Evolutionary conservation across 2,113 vertebrate species (phyloP), one percentile per base, ranked within the genome.

Genomic region (Erpornis zantholeuca): DNA sequence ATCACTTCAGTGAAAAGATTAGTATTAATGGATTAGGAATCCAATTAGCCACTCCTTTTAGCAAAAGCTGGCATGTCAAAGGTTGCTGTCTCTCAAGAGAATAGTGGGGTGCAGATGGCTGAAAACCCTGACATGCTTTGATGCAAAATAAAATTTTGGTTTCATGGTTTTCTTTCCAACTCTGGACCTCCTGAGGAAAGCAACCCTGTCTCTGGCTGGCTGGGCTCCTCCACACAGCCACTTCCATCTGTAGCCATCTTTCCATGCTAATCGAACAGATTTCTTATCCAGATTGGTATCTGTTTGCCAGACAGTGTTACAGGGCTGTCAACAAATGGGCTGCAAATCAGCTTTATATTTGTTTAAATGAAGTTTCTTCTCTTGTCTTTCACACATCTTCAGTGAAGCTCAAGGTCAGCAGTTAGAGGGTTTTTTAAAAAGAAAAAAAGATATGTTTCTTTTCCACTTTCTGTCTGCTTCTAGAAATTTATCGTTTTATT

Each of bases 281-380:
- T 98, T 97, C 94, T 64, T 38, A 79, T 50, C 94, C 98, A 98
- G 97, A 97, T 86, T 97, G 96, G 82, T 85, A 66, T 91, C 97
- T 96, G 94, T 96, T 97, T 98, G 98, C 86, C 90, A 97, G 94
- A 69, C 80, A 96, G 69, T 88, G 95, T 97, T 96, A 97, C 59
- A 9, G 60, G 81, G 93, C 88, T 96, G 94, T 95, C 98, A 98
- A 94, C 91, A 95, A 97, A 97, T 63, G 76, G 57, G 66, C 23
- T 95, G 82, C 92, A 82, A 96, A 96, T 90, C 86, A 90, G 69
- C 79, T 84, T 60, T 79, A 3, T 86, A 77, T 91, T 95, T 93
- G 92, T 96, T 97, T 88, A 97, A 96, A 92, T 59, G 33, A 91
- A 94, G 11, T 78, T 78, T 87, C 73, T 66, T 95, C 90, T 96